phyloP scores from a whole-genome alignment of 1,140 invertebrate species.

The Orius insidiosus region DNA sequence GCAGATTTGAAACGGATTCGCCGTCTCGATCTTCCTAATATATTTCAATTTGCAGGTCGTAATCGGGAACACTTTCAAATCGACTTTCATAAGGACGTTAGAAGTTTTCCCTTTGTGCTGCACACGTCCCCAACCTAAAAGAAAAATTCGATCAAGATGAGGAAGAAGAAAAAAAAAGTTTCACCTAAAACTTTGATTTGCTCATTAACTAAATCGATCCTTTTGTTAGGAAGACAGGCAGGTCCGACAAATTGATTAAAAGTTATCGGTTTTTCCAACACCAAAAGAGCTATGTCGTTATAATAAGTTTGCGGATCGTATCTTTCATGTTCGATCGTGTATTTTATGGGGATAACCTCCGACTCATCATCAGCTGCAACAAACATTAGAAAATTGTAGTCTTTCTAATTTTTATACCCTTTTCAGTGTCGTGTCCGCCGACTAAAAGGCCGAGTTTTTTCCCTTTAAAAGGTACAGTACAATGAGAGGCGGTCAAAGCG shows the following conservation, averaged over 20 bases:
- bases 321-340: constrained; percentile 34
- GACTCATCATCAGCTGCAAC: constrained; percentile 11
- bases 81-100: constrained; percentile 35
- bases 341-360: constrained; percentile 14
- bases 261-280: constrained; percentile 27
- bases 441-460: constrained; percentile 29
- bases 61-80: constrained; percentile 36
- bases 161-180: constrained; percentile 9
- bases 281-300: constrained; percentile 46
- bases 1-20: constrained; percentile 38
- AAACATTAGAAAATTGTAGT: not conserved
- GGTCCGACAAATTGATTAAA: constrained; percentile 38
- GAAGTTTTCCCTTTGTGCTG: constrained; percentile 35
- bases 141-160: too few species aligned
- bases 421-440: constrained; percentile 32
- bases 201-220: constrained; percentile 27
- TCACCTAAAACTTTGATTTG: constrained; percentile 35
- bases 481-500: constrained; percentile 19
- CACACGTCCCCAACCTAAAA: constrained; percentile 43
- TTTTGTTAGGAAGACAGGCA: constrained; percentile 45
- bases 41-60: constrained; percentile 28
- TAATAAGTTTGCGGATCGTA: constrained; percentile 21
- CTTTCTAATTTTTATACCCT: not conserved
- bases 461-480: constrained; percentile 3
- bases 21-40: constrained; percentile 10